phyloP scores from a whole-genome alignment of 2,113 vertebrate genomes.

The Rattus rattus region DNA sequence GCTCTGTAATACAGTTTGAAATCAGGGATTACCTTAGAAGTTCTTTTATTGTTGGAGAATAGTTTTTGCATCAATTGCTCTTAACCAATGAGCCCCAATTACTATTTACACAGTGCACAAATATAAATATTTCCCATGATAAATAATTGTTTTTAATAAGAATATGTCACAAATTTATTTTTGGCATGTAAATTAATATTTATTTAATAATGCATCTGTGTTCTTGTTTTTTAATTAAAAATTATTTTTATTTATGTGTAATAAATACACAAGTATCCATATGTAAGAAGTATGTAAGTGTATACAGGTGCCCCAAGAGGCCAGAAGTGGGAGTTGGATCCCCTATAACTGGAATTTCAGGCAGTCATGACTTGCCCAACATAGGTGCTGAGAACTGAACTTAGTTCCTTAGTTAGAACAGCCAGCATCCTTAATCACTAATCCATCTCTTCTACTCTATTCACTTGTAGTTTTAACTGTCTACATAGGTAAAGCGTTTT shows the following conservation, averaged over 20 bases:
- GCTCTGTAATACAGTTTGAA: no score
- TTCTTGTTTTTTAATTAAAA: not conserved
- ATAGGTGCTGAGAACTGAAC: not conserved
- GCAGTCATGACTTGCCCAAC: not conserved
- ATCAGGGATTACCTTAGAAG: no score
- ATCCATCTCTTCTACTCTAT: not conserved
- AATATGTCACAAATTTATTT: not conserved
- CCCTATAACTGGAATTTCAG: not conserved
- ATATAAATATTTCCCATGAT: not conserved
- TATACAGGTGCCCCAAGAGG: not conserved
- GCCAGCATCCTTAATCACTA: not conserved
- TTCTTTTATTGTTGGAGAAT: no score
- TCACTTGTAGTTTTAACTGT: not conserved
- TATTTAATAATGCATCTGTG: not conserved
- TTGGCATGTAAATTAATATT: not conserved
- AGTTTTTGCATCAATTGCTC: not conserved
- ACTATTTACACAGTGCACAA: slow-evolving; percentile 10
- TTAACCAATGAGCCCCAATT: not conserved
- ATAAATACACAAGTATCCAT: no score
- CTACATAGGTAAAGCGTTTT: slow-evolving; percentile 13
- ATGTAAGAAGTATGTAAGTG: no score
- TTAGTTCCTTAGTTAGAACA: no score
- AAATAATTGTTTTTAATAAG: not conserved
- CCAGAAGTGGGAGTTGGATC: no score
- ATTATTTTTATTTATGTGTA: no score